Evolutionary conservation across 2,797 vertebrate genomes (phyloP).

Genomic region (Onychomys torridus): DNA sequence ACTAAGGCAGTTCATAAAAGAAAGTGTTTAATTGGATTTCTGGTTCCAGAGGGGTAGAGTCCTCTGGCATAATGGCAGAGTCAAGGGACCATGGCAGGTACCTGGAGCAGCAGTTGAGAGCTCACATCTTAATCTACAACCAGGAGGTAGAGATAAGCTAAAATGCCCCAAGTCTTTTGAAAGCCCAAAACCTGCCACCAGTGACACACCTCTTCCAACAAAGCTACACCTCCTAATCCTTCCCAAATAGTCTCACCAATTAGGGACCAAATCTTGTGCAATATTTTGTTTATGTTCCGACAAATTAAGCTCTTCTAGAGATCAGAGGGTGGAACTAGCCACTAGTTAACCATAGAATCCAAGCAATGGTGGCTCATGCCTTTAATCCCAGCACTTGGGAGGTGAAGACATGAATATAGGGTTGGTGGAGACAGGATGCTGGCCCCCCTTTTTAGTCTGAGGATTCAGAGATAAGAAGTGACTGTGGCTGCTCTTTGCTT

Average conservation of each 20-base stretch:
- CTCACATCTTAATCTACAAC: background rate
- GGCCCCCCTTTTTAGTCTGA: too few species aligned
- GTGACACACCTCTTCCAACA: background rate
- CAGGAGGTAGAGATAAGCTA: background rate
- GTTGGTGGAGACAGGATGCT: too few species aligned
- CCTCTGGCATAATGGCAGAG: background rate
- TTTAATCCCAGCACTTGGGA: too few species aligned
- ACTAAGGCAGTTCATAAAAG: background rate
- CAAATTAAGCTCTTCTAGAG: too few species aligned
- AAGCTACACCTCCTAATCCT: background rate
- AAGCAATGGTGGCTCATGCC: too few species aligned
- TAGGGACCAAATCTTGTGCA: too few species aligned
- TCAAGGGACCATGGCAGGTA: background rate
- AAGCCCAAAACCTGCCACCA: background rate
- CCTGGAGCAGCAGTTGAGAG: background rate
- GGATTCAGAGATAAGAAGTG: too few species aligned
- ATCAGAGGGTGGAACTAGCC: too few species aligned
- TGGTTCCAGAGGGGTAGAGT: background rate
- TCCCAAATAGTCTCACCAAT: background rate
- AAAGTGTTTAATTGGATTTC: background rate
- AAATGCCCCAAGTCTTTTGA: background rate
- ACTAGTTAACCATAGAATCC: too few species aligned
- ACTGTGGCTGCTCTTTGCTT: too few species aligned
- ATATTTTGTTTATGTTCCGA: too few species aligned
- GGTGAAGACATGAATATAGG: too few species aligned